Percentiles rank a stretch among this genome's conserved stretches.
phyloP scores from a whole-genome alignment of 1,140 invertebrate species.

The Neuroterus valhalla region DNA sequence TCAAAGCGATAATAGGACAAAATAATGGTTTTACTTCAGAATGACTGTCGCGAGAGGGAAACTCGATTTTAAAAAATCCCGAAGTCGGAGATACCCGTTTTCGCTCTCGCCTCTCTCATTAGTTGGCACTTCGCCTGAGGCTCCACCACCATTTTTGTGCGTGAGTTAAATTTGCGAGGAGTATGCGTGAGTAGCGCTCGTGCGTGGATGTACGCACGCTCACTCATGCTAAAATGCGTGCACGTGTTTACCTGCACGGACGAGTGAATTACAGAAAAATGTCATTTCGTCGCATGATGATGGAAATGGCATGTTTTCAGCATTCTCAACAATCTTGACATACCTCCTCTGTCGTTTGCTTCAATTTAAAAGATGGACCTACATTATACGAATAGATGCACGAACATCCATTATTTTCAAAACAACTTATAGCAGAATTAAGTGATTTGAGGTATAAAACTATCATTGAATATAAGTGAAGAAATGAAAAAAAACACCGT shows the following conservation, averaged over 20 bases:
- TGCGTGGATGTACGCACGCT: slow-evolving; percentile 39
- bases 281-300: not conserved
- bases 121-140: slow-evolving; percentile 69
- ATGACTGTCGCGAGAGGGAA: slow-evolving; percentile 39
- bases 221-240: slow-evolving; percentile 3
- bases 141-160: slow-evolving; percentile 54
- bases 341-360: not conserved
- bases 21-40: slow-evolving; percentile 11
- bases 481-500: too few relatives aligned
- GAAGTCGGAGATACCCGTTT: slow-evolving; percentile 46
- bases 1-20: not conserved
- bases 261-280: slow-evolving; percentile 8
- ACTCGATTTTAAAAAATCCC: slow-evolving; percentile 31
- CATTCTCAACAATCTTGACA: slow-evolving; percentile 16
- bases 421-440: not conserved
- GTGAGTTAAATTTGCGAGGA: slow-evolving; percentile 73
- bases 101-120: slow-evolving; percentile 67
- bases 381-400: not conserved
- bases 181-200: slow-evolving; percentile 64
- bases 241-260: slow-evolving; percentile 4
- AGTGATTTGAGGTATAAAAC: too few relatives aligned
- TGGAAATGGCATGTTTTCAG: slow-evolving; percentile 7
- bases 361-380: not conserved
- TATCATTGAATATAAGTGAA: too few relatives aligned
- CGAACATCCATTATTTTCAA: not conserved